Conservation (phyloP, 2,888 invertebrate genomes). For the Heliconius charithonia region DNA sequence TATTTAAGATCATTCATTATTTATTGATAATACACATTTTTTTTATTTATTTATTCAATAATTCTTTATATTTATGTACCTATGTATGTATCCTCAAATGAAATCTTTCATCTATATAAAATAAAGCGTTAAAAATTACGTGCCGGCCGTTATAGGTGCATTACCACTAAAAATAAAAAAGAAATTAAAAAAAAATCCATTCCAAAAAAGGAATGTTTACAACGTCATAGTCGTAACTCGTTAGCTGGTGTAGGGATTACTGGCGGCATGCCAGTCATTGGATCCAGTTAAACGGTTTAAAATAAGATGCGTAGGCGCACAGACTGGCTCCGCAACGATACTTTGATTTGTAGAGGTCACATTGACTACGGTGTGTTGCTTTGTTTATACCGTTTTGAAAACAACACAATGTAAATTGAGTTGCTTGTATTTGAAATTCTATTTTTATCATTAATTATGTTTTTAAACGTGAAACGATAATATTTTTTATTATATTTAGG, state of each 20-base stretch:
- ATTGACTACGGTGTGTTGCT: conserved; percentile 28
- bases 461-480: not conserved
- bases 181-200: conserved; percentile 52
- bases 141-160: conserved; percentile 37
- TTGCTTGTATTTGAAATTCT: not conserved
- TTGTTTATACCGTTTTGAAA: not conserved
- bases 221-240: conserved; percentile 55
- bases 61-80: not conserved
- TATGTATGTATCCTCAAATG: not conserved
- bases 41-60: too few species aligned
- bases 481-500: not conserved
- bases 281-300: conserved; percentile 55
- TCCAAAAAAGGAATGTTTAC: conserved; percentile 69
- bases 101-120: conserved; percentile 34
- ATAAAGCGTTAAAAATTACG: conserved; percentile 20
- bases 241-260: conserved; percentile 54
- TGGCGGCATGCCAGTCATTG: conserved; percentile 67
- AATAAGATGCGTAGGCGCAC: conserved; percentile 62
- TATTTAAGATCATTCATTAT: too few species aligned
- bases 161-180: conserved; percentile 39
- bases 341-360: conserved; percentile 48
- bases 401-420: not conserved
- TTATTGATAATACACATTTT: too few species aligned
- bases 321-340: conserved; percentile 45
- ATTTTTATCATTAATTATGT: not conserved